These are phyloP conservation scores for Dendroctonus valens DNA, from an alignment of 1,140 invertebrate genomes.

Conservation along the genomic window DNA sequence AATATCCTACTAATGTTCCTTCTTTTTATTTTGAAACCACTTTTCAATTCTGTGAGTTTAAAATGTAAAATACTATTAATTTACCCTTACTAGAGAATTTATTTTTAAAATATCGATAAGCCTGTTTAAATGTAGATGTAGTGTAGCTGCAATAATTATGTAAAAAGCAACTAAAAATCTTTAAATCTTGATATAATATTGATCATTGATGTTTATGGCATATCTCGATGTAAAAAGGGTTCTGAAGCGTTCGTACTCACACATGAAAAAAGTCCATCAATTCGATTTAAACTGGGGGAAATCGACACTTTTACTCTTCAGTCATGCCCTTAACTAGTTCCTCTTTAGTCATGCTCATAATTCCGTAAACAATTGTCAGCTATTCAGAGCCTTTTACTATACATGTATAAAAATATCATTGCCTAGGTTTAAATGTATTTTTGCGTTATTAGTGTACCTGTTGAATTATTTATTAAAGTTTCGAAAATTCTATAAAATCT, in stretches of 20 bases:
- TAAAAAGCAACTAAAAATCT: conserved; percentile 21
- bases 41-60: too few relatives aligned
- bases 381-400: background rate
- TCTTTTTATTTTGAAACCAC: too few relatives aligned
- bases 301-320: too few relatives aligned
- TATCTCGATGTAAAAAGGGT: conserved; percentile 31
- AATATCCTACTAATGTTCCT: too few relatives aligned
- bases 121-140: conserved; percentile 19
- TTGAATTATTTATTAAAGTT: conserved; percentile 10
- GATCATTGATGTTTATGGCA: conserved; percentile 23
- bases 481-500: conserved; percentile 2
- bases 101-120: background rate
- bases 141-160: conserved; percentile 44
- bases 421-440: conserved; percentile 15
- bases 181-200: conserved; percentile 1
- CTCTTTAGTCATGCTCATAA: too few relatives aligned
- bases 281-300: too few relatives aligned
- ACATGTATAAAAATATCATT: conserved; percentile 3
- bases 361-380: too few relatives aligned
- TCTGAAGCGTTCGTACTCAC: too few relatives aligned
- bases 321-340: too few relatives aligned
- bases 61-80: too few relatives aligned
- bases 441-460: conserved; percentile 22
- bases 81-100: too few relatives aligned
- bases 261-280: too few relatives aligned